Evolutionary conservation across 2,113 vertebrate species (phyloP), one percentile per base, ranked within the genome.

Genomic region (Solea solea): DNA sequence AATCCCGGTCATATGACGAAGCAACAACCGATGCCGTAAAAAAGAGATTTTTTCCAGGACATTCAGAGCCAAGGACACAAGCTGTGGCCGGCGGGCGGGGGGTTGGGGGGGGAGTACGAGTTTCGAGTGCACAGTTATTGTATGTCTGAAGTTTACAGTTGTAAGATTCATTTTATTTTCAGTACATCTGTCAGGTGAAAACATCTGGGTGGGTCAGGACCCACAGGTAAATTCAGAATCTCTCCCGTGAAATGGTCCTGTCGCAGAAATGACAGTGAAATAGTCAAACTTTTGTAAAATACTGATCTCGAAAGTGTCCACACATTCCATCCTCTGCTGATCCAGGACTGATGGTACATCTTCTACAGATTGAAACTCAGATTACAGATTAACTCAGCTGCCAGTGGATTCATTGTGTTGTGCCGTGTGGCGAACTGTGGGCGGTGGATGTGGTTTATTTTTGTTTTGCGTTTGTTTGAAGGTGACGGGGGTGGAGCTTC

Each of bases 301-400:
- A 34, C 34, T 67, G 70, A 64, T 64, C 55, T 75, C 70, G 40
- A 70, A 78, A 21, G 21, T 45, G 85, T 89, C 92, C 82, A 56
- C 83, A 95, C 95, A 95, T 95, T 95, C 95, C 95, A 88, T 89
- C 93, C 84, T 82, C 81, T 73, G 76, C 60, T 56, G 15, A 58
- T 66, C 39, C 44, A 68, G 57, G 50, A 65, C 13, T 9, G 59
- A 58, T 11, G 12, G 9, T 63, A 12, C 73, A 62, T 63, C 63
- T 61, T 82, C 34, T 57, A 27, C 9, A 13, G 14, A 9, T 44
- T 8, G 1, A 61, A 59, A 13, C 9, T 53, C 25, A 21, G 21
- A 21, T 21, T 21, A 21, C 21, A 21, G 21, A 1, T 21, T n/a
- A 58, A 67, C 14, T 53, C 45, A 66, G 67, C 70, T 64, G 75